phyloP scores from a whole-genome alignment of 2,113 vertebrate genomes.

The Perognathus longimembris region DNA sequence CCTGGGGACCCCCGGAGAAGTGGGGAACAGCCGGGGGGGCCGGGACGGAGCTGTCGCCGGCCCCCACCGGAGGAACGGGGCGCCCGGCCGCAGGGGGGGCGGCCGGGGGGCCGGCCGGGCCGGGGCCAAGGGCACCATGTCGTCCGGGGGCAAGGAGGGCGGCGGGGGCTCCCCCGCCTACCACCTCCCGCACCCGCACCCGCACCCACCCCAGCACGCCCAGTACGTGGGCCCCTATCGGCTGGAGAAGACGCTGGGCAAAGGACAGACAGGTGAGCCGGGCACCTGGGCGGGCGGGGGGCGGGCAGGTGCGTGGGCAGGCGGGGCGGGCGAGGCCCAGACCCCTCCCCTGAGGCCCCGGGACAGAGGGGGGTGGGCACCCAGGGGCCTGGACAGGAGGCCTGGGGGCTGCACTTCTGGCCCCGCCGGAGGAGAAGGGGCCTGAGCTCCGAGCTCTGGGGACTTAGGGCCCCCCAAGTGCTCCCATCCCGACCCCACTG shows the following conservation, averaged over 20 bases:
- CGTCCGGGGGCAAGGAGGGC: conserved; percentile 78
- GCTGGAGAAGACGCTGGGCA: conserved; percentile 87
- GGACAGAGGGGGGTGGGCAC: not conserved
- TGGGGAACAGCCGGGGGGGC: conserved; percentile 76
- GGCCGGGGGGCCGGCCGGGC: conserved; percentile 74
- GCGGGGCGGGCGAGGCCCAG: not conserved
- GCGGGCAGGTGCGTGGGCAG: not conserved
- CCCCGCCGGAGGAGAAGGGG: too few species aligned
- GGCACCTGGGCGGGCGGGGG: not conserved
- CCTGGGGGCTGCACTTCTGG: not conserved
- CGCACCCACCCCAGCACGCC: conserved; percentile 82
- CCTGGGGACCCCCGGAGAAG: conserved; percentile 74
- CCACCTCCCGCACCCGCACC: conserved; percentile 77
- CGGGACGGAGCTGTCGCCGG: conserved; percentile 75
- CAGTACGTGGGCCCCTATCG: conserved; percentile 87
- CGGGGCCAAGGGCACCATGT: conserved; percentile 81
- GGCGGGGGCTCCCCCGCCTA: conserved; percentile 76
- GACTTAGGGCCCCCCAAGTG: too few species aligned
- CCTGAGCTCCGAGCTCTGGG: not conserved
- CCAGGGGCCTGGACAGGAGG: not conserved
- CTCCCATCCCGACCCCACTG: not conserved
- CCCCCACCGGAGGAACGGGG: conserved; percentile 78
- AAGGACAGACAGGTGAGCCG: conserved; percentile 87
- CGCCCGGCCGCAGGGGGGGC: conserved; percentile 78
- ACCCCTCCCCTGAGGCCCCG: not conserved